A percentile compares a stretch with the other conserved stretches of the same genome.
Evolutionary conservation across 2,888 invertebrate species (phyloP).

Genomic region (Ypsolopha scabrella): DNA sequence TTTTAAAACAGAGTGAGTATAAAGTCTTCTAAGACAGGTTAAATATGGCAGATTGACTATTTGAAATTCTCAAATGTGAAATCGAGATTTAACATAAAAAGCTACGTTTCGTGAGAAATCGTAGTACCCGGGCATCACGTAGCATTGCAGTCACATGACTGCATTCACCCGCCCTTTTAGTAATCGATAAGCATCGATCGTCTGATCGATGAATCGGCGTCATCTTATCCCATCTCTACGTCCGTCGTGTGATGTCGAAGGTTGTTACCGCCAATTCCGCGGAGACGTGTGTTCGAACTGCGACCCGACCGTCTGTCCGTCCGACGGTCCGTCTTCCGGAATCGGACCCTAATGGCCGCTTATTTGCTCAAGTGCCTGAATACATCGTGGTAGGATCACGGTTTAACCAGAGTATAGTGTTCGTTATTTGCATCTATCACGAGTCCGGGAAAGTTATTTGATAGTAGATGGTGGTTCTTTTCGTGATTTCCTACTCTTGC

Average conservation of each 20-base stretch:
- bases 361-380: conserved; percentile 3
- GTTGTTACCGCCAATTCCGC: conserved; percentile 44
- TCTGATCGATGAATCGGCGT: conserved; percentile 7
- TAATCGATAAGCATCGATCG: too few relatives aligned
- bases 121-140: too few relatives aligned
- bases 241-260: conserved; percentile 62
- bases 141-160: too few relatives aligned
- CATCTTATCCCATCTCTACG: conserved; percentile 24
- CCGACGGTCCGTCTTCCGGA: conserved; percentile 39
- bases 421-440: not conserved
- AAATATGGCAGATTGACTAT: too few relatives aligned
- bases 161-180: too few relatives aligned
- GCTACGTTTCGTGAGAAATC: too few relatives aligned
- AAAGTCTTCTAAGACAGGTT: too few relatives aligned
- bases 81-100: too few relatives aligned
- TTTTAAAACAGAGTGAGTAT: too few relatives aligned
- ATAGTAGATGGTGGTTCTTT: not conserved
- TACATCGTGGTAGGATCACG: too few relatives aligned
- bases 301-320: conserved; percentile 13
- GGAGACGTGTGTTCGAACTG: conserved; percentile 37
- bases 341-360: conserved; percentile 41
- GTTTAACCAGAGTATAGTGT: too few relatives aligned
- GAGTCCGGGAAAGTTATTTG: not conserved
- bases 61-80: too few relatives aligned
- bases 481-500: not conserved